These are phyloP conservation scores for Sitta europaea DNA, from an alignment of 2,113 vertebrate species.

Conservation along the genomic window DNA sequence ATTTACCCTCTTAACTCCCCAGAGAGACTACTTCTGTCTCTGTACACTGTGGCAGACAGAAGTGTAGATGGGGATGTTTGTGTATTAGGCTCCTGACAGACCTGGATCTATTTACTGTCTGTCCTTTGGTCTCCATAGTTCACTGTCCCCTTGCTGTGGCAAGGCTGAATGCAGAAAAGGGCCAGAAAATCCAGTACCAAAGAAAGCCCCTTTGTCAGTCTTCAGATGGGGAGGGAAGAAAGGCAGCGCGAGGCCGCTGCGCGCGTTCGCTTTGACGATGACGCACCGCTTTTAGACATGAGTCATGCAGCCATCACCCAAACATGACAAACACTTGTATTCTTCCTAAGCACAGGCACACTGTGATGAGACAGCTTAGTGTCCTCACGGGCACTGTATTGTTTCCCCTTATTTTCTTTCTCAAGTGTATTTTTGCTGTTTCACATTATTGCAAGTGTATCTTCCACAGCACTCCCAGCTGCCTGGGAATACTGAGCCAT, in stretches of 20 bases:
- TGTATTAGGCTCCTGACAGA: not conserved
- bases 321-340: not conserved
- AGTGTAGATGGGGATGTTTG: not conserved
- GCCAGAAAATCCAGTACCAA: not conserved
- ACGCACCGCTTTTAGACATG: not conserved
- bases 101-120: not conserved
- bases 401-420: not conserved
- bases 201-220: not conserved
- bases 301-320: conserved; percentile 30
- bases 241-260: not conserved
- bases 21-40: not conserved
- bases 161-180: not conserved
- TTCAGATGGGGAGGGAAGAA: not conserved
- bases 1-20: not conserved
- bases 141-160: not conserved
- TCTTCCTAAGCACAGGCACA: not conserved
- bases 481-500: not conserved
- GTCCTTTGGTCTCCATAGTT: not conserved
- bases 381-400: not conserved
- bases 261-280: not conserved
- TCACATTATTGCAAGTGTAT: not conserved
- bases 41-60: not conserved
- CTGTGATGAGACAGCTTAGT: not conserved
- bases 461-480: fast-evolving
- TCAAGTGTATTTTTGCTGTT: not conserved